Conservation (phyloP, 1,140 invertebrate genomes). For the Oreohelix idahoensis region DNA sequence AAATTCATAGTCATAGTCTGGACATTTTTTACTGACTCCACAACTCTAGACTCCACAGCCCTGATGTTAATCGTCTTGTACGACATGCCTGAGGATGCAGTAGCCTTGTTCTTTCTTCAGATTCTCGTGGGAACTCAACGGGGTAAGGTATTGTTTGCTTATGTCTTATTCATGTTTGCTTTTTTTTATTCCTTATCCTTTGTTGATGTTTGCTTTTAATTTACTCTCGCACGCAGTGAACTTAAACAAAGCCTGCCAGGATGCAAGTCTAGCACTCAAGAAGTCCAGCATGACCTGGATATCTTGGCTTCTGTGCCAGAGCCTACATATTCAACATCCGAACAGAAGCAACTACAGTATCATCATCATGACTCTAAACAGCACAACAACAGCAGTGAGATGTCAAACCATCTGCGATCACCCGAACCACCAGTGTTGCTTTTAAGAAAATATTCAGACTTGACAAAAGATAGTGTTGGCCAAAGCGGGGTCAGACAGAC, state of each 20-base stretch:
- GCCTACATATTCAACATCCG: neutral
- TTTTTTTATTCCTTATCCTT: neutral
- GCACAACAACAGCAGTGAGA: neutral
- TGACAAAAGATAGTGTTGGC: neutral
- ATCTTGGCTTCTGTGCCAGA: neutral
- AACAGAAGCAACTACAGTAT: neutral
- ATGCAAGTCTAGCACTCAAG: conserved; percentile 15
- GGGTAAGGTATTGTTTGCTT: too few relatives aligned
- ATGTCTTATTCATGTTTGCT: neutral
- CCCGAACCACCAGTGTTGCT: neutral
- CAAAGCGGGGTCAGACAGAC: neutral
- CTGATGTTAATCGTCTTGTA: too few relatives aligned
- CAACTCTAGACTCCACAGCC: too few relatives aligned
- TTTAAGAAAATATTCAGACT: neutral
- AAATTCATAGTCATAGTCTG: too few relatives aligned
- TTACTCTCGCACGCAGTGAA: neutral
- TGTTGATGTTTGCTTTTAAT: neutral
- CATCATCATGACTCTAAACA: neutral
- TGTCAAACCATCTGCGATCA: neutral
- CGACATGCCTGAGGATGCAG: too few relatives aligned
- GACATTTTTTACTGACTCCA: too few relatives aligned
- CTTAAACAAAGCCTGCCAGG: neutral
- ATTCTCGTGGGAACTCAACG: too few relatives aligned
- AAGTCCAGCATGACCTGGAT: conserved; percentile 18
- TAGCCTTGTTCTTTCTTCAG: too few relatives aligned